Evolutionary conservation across 2,113 vertebrate genomes (phyloP).

Genomic region (Brachirus orientalis): DNA sequence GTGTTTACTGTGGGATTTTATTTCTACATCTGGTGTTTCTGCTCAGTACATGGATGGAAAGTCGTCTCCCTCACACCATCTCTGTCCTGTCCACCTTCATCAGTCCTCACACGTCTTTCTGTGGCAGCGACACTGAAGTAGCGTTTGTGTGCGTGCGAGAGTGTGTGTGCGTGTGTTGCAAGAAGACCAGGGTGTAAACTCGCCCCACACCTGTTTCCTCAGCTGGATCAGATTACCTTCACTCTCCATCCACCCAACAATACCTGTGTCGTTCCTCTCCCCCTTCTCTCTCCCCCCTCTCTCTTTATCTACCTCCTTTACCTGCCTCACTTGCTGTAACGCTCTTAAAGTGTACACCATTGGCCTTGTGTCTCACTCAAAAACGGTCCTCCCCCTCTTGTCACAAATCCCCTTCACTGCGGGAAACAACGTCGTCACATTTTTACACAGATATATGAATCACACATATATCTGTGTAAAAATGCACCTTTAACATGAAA

Average conservation of each 20-base stretch:
- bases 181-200: slow-evolving; percentile 52
- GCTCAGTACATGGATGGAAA: not conserved
- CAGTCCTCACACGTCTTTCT: not conserved
- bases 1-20: not conserved
- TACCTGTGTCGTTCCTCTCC: slow-evolving; percentile 17
- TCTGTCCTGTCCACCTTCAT: not conserved
- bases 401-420: not conserved
- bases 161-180: slow-evolving; percentile 15
- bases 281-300: not conserved
- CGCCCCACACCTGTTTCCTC: slow-evolving; percentile 58
- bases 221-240: slow-evolving; percentile 55
- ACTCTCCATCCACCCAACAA: slow-evolving; percentile 38
- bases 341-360: not conserved
- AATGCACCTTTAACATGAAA: too few species aligned
- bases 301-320: not conserved
- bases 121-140: slow-evolving; percentile 12
- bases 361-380: not conserved
- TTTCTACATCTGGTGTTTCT: not conserved
- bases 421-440: not conserved
- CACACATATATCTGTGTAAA: too few species aligned
- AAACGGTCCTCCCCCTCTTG: not conserved
- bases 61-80: not conserved
- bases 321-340: not conserved
- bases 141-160: slow-evolving; percentile 8
- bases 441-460: not conserved